Base-by-base conservation (phyloP, 2,888 invertebrate genomes). In the Drosophila merina region DNA sequence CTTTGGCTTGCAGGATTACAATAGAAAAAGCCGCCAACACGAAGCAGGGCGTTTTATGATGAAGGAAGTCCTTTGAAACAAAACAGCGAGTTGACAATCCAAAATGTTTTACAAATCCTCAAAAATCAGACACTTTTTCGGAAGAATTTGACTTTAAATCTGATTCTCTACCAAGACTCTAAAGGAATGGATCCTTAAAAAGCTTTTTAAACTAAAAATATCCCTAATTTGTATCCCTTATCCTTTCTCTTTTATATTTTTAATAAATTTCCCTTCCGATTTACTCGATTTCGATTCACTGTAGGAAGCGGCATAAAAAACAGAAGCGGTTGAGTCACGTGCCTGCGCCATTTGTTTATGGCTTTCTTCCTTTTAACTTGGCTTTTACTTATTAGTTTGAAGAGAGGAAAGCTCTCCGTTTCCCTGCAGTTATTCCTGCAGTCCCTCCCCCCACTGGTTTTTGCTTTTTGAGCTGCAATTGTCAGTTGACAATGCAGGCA, bases 281-380 rank as follows among this genome's bases (percentile, higher is more conserved):
- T 20, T 20, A 20, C 20, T 20, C 20, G 20, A 20, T 20, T 20
- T 20, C 20, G 9, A 20, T 28, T 12, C 12, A 36, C 33, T 20
- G 33, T 14, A 8, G 9, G 10, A n/a, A 4, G 10, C n/a, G 4
- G 9, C 10, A 6, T 28, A 26, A 38, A 25, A n/a, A 47, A 28
- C 7, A 56, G 26, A 14, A 28, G 20, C 31, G 26, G 14, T 30
- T 10, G 42, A 66, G 60, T 80, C 77, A 83, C 72, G 64, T 80
- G 77, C 71, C 50, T 76, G 79, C 79, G 59, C 57, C 83, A 82
- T 85, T 85, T 85, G 80, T 72, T 79, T 72, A 70, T 70, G 72
- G 66, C 73, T 75, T 60, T 62, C 79, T 57, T 63, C 75, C 76
- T 69, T 74, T 64, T 62, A 63, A 33, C 40, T 54, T 59, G 38